Evolutionary conservation across 2,113 vertebrate species (phyloP), one percentile per base, ranked within the genome.

Genomic region (Alaudala cheleensis): DNA sequence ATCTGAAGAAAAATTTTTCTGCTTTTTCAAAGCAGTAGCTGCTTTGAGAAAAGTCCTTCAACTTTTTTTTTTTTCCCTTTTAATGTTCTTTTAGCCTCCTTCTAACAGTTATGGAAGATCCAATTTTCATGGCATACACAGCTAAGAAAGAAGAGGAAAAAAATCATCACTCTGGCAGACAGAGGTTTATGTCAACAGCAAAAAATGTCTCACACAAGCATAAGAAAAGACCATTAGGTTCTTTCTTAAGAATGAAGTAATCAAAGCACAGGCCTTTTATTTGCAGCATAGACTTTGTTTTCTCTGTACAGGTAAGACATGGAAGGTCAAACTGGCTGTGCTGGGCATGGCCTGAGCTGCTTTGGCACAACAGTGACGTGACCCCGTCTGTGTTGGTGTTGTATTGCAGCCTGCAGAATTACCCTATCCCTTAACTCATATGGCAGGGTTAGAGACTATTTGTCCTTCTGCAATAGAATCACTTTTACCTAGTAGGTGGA

Each of bases 141-240:
- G 56, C 23, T 78, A 26, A 44, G 33, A 34, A 20, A 33, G 57
- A 14, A 21, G 53, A 51, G 45, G 33, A 39, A 24, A 86, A 65
- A 40, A 45, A 49, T 65, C 61, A 42, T 45, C 39, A 56, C 31
- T 47, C 3, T 0, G 1, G 16, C 24, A 71, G 51, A 49, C 29
- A 53, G 78, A 96, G 8, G 83, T 97, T 89, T 98, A 98, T 10
- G 44, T 95, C 62, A 98, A 95, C 86, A 97, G 80, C 50, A 95
- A 71, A 40, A 42, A 56, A 58, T 4, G 8, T 92, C 33, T 90
- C 81, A 54, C 49, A 24, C 5, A 95, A 67, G 81, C 74, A 74
- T 18, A 90, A 91, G 47, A 40, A 45, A 64, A 92, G 62, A 92
- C 5, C 13, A 49, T 95, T 86, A 86, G 13, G 12, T 76, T 70